phyloP scores from a whole-genome alignment of 2,797 vertebrate genomes.

The Amphiprion clarkii region DNA sequence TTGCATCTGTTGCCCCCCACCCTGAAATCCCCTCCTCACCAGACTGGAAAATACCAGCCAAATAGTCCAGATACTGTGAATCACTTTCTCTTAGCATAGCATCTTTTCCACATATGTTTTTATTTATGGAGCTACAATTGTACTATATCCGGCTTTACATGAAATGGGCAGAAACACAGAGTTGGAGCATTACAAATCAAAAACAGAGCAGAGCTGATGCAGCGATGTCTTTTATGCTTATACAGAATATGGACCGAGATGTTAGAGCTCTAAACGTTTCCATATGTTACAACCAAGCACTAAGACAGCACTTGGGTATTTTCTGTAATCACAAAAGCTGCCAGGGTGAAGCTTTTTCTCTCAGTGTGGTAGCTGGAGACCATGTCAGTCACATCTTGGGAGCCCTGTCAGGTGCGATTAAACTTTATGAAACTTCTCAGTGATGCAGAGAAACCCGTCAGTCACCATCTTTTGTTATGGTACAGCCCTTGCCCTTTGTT shows the following conservation, averaged over 20 bases:
- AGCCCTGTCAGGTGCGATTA: conserved; percentile 36
- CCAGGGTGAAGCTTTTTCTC: conserved; percentile 17
- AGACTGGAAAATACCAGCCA: conserved; percentile 60
- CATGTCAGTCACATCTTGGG: conserved; percentile 23
- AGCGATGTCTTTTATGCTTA: conserved; percentile 10
- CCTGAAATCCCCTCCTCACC: neutral
- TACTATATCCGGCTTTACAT: conserved; percentile 24
- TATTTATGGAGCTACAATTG: conserved; percentile 30
- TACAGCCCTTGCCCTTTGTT: conserved; percentile 35
- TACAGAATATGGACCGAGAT: conserved; percentile 8
- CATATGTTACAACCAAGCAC: conserved; percentile 31
- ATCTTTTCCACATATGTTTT: conserved; percentile 44
- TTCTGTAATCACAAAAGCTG: conserved; percentile 45
- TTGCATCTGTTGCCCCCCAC: conserved; percentile 63
- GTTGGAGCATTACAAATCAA: conserved; percentile 22
- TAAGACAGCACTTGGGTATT: conserved; percentile 25
- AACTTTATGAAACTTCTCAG: conserved; percentile 33
- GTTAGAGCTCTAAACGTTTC: conserved; percentile 45
- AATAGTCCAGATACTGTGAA: conserved; percentile 52
- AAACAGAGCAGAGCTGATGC: conserved; percentile 22
- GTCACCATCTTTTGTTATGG: conserved; percentile 31
- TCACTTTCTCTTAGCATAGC: conserved; percentile 40
- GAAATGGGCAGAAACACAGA: conserved; percentile 24
- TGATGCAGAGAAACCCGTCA: conserved; percentile 49
- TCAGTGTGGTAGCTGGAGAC: conserved; percentile 9